Evolutionary conservation across 2,888 invertebrate species (phyloP), one percentile per base, ranked within the genome.

Genomic region (Pilophorus perplexus): DNA sequence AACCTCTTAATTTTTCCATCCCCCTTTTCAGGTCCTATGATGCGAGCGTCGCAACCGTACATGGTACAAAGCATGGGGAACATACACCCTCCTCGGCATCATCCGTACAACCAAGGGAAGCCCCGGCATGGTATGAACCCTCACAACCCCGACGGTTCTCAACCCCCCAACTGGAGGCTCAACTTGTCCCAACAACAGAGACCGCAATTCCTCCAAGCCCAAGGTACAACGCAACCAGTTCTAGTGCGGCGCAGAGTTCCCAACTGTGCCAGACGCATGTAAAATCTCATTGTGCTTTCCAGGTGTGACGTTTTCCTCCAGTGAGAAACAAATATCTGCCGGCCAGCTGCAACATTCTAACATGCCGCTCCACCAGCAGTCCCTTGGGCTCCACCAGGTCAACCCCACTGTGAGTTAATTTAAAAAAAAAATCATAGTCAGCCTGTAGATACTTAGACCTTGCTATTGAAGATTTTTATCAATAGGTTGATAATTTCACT

Each of bases 391-490:
- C 71, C 72, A 71, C 52, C 74, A 72, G 66, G 72, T 69, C 16
- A 70, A 62, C 66, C 72, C 75, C 60, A 72, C 77, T 74, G 74
- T 76, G 67, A 77, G 74, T 62, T 69, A 73, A 77, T 57, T n/a
- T 20, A n/a, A n/a, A n/a, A n/a, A n/a, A n/a, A n/a, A n/a, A n/a
- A n/a, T n/a, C n/a, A n/a, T n/a, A n/a, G n/a, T n/a, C n/a, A n/a
- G n/a, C n/a, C n/a, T n/a, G n/a, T n/a, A n/a, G n/a, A n/a, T n/a
- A n/a, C n/a, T n/a, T n/a, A n/a, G n/a, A n/a, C n/a, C n/a, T n/a
- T n/a, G n/a, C n/a, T n/a, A n/a, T n/a, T n/a, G n/a, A n/a, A n/a
- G n/a, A n/a, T n/a, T n/a, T n/a, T n/a, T n/a, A n/a, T n/a, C n/a
- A n/a, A n/a, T n/a, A n/a, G n/a, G n/a, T n/a, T n/a, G n/a, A n/a